Evolutionary conservation across 1,140 invertebrate species (phyloP).

Genomic region (Sinella curviseta): DNA sequence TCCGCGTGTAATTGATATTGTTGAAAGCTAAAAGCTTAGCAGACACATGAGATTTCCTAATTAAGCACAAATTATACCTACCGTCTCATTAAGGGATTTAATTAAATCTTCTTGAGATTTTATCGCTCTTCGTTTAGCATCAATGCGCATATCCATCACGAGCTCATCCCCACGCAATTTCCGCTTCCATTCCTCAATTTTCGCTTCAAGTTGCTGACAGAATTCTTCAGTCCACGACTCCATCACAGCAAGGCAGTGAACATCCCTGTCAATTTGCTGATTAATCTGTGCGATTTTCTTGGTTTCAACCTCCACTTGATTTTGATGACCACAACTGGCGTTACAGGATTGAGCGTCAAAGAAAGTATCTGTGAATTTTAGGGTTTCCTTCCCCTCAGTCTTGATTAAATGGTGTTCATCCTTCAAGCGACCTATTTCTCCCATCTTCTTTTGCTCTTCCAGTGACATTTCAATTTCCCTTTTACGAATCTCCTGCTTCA

Average conservation of each 20-base stretch:
- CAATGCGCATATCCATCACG: slow-evolving; percentile 37
- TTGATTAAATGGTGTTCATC: not conserved
- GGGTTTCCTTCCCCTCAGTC: not conserved
- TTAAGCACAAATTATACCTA: too few species aligned
- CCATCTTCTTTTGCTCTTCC: not conserved
- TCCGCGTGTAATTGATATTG: not conserved
- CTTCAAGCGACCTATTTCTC: not conserved
- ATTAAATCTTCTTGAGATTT: slow-evolving; percentile 34
- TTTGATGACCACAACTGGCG: not conserved
- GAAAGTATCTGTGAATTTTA: not conserved
- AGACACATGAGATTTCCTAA: too few species aligned
- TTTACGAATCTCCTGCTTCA: not conserved
- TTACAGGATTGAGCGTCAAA: slow-evolving; percentile 1
- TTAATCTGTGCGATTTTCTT: not conserved
- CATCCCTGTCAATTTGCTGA: not conserved
- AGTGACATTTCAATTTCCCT: not conserved
- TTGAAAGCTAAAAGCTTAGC: too few species aligned
- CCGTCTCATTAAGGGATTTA: slow-evolving; percentile 30
- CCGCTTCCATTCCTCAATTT: slow-evolving; percentile 36
- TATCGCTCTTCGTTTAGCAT: slow-evolving; percentile 33
- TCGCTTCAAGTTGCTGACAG: slow-evolving; percentile 28
- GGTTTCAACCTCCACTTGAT: not conserved
- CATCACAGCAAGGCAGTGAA: slow-evolving; percentile 6
- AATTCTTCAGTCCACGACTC: slow-evolving; percentile 32
- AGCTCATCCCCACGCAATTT: slow-evolving; percentile 41